These are phyloP conservation scores for Polyodon spathula DNA, from an alignment of 2,113 vertebrate genomes.

Conservation along the genomic window DNA sequence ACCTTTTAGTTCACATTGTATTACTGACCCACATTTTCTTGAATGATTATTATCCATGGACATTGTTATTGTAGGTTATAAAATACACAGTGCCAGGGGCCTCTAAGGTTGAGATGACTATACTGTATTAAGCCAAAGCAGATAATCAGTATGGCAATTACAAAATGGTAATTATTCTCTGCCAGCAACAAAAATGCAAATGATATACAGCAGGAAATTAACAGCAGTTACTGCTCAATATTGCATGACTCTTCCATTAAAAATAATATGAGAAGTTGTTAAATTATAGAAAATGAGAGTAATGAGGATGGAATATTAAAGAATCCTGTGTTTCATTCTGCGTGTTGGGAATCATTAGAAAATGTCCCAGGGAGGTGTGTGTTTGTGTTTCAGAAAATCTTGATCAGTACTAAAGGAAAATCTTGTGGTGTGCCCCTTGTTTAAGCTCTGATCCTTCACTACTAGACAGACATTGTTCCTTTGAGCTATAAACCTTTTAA, in stretches of 20 bases:
- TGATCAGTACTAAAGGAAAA: slow-evolving; percentile 3
- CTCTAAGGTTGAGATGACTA: slow-evolving; percentile 40
- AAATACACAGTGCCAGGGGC: slow-evolving; percentile 50
- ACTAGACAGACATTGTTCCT: too few species aligned
- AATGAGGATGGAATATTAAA: slow-evolving; percentile 57
- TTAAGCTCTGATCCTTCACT: not conserved
- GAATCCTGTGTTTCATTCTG: slow-evolving; percentile 34
- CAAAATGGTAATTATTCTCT: slow-evolving; percentile 64
- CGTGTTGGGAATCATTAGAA: slow-evolving; percentile 13
- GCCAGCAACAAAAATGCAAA: slow-evolving; percentile 62
- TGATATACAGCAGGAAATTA: slow-evolving; percentile 70
- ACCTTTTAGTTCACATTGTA: too few species aligned
- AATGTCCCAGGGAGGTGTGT: slow-evolving; percentile 12
- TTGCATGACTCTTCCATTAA: slow-evolving; percentile 76
- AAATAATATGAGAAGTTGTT: slow-evolving; percentile 64
- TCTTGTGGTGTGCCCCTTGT: not conserved
- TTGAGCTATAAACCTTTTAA: too few species aligned
- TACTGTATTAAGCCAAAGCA: slow-evolving; percentile 49
- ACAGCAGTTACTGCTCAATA: slow-evolving; percentile 71
- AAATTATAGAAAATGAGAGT: slow-evolving; percentile 69
- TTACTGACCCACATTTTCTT: too few species aligned
- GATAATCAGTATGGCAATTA: slow-evolving; percentile 63
- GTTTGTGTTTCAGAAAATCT: slow-evolving; percentile 11
- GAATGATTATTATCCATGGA: slow-evolving; percentile 25
- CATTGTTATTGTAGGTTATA: slow-evolving; percentile 42